Conservation (phyloP, 2,888 invertebrate species). For the Pseudococcus longispinus region DNA sequence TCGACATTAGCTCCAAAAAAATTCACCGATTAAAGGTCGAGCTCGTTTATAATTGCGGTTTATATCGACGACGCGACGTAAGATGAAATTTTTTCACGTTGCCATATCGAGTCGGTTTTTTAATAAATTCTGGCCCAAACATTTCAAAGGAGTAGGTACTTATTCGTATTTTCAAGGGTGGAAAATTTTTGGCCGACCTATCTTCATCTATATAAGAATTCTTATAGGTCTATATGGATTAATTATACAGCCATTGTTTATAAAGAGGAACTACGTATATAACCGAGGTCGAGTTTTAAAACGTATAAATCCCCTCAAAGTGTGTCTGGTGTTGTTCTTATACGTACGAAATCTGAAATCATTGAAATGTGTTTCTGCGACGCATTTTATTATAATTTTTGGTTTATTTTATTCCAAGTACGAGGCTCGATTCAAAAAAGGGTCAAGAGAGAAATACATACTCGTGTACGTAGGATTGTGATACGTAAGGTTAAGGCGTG, state of each 20-base stretch:
- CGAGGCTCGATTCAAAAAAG: background rate
- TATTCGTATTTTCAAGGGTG: background rate
- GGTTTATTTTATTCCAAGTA: background rate
- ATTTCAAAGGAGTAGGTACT: background rate
- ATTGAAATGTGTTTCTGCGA: background rate
- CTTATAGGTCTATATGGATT: background rate
- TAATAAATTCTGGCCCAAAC: background rate
- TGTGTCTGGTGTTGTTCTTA: background rate
- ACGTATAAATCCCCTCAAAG: slow-evolving; percentile 10
- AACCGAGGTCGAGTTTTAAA: background rate
- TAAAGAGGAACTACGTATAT: background rate
- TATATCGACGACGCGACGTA: background rate
- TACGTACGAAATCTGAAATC: background rate
- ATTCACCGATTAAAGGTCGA: background rate
- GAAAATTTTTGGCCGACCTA: background rate
- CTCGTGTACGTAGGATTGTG: background rate
- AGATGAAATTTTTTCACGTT: background rate
- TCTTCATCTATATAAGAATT: background rate
- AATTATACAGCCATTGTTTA: background rate
- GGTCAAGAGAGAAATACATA: background rate
- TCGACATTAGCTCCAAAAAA: slow-evolving; percentile 7
- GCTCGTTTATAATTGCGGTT: background rate
- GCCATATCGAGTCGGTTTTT: background rate
- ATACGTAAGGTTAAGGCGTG: background rate
- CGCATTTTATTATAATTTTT: background rate